Evolutionary conservation across 2,797 vertebrate genomes (phyloP), one percentile per base, ranked within the genome.

Genomic region (Melanotaenia pygmaea): DNA sequence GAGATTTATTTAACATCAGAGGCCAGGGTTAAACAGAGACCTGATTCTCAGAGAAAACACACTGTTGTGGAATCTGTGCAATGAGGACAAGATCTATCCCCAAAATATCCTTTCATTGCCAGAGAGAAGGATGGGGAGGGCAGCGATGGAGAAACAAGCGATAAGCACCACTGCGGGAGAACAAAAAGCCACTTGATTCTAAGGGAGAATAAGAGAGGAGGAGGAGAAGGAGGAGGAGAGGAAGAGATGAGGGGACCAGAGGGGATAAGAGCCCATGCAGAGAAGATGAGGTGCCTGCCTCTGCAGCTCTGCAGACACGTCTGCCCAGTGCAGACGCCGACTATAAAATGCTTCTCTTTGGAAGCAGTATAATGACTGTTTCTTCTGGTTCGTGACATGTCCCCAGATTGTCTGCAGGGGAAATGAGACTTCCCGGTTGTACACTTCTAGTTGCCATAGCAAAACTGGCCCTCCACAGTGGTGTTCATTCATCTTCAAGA

Each of bases 171-270:
- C 87, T 70, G 83, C 58, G 22, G 81, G 72, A 88, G 88, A 92
- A 93, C 92, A 94, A 90, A 91, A 91, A 92, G 86, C 81, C 90
- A 84, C 90, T 93, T 93, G 83, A 93, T 91, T 86, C 84, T 66
- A 73, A 80, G 78, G 62, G 61, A 78, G 78, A 57, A 70, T 76
- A 57, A 68, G 69, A 77, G 74, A 38, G 32, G 69, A 83, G 58
- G 71, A 81, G 79, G 56, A 70, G 75, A 76, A 38, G 32, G 69
- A 83, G 58, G 71, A 81, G 79, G 56, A 70, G 75, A 76, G 68
- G 81, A 83, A 71, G 78, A 79, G 70, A 80, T 12, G 80, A 45
- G 77, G 47, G 69, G 82, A 80, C 59, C 73, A 81, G 79, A 64
- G 74, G 73, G 86, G 70, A 83, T 70, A 74, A 86, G 74, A 47